Base-by-base conservation (phyloP, 53 echinoderm and acorn worm species). In the Patiria pectinifera region DNA sequence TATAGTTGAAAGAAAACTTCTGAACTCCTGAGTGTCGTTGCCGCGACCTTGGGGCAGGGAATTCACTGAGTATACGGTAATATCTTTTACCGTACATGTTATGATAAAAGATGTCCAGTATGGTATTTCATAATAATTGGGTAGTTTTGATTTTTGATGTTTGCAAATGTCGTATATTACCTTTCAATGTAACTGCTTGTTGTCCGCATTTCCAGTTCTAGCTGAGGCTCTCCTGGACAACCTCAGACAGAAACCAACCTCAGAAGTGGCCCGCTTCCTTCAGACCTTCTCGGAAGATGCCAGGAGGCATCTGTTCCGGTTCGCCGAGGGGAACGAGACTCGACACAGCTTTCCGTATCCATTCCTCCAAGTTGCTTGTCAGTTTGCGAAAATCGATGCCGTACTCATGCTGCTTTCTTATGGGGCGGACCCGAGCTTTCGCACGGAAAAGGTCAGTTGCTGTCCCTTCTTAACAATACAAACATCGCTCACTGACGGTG, bases 331-430 rank as follows among this genome's bases (percentile, higher is more conserved):
- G 0, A 88, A 88, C 62, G 77, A 35, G 74, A 72, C 76, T 13
- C 75, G 22, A 13, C 12, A 74, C 15, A 59, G 48, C 25, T 59
- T 59, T 43, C 76, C 92, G 4, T 46, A 77, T 45, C 92, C 85
- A 3, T 93, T 69, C 80, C 91, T 93, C 9, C 83, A 90, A 77
- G 72, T 83, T 13, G 90, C 88, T 44, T 93, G 93, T 85, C 63
- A 91, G 45, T n/a, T 77, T 62, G 93, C 91, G 0, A 63, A 22
- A 16, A 15, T 47, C 4, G 85, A 66, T n/a, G 90, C 76, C 14
- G 66, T 86, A 12, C 46, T 48, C 7, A 63, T 90, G 24, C 22
- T 93, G 47, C 78, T 93, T 3, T 18, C 7, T 8, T 74, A 19
- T 60, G 93, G 88, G 14, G 93, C 61, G 0, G 90, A 93, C 35